A percentile compares a stretch with the other conserved stretches of the same genome.
Evolutionary conservation across 1,140 invertebrate genomes (phyloP).

Genomic region (Ostrea edulis): DNA sequence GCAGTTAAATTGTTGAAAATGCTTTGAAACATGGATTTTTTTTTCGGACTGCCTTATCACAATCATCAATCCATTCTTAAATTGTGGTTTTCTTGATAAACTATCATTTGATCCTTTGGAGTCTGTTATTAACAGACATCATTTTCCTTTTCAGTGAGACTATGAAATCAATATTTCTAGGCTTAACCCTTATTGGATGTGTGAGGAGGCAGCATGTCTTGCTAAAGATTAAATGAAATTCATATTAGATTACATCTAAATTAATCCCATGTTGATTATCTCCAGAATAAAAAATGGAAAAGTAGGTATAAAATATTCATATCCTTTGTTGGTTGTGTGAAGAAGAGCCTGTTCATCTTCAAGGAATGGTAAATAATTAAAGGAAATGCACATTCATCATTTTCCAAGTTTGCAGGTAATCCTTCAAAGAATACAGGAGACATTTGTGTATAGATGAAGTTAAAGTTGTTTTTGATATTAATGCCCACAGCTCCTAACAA

Average conservation of each 20-base stretch:
- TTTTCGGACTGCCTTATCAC: too few relatives aligned
- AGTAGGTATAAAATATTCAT: conserved; percentile 24
- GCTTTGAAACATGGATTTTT: too few relatives aligned
- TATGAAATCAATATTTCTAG: background rate
- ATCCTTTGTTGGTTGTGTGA: background rate
- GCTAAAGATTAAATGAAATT: conserved; percentile 18
- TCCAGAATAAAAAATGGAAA: background rate
- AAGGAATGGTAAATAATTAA: background rate
- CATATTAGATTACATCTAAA: conserved; percentile 16
- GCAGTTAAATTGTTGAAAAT: too few relatives aligned
- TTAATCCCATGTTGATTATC: conserved; percentile 14
- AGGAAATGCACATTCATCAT: background rate
- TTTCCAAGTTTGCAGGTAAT: background rate
- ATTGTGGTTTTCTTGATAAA: background rate
- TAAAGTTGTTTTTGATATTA: background rate
- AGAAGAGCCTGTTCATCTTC: background rate
- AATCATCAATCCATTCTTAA: too few relatives aligned
- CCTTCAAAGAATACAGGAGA: background rate
- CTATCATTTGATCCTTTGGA: background rate
- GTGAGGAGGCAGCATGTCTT: background rate
- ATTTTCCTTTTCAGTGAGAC: background rate
- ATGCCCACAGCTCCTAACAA: background rate
- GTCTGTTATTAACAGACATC: background rate
- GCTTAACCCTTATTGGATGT: background rate
- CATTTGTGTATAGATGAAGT: background rate